Conservation (phyloP, 53 echinoderm and acorn worm genomes). For the Holothuria leucospilota region DNA sequence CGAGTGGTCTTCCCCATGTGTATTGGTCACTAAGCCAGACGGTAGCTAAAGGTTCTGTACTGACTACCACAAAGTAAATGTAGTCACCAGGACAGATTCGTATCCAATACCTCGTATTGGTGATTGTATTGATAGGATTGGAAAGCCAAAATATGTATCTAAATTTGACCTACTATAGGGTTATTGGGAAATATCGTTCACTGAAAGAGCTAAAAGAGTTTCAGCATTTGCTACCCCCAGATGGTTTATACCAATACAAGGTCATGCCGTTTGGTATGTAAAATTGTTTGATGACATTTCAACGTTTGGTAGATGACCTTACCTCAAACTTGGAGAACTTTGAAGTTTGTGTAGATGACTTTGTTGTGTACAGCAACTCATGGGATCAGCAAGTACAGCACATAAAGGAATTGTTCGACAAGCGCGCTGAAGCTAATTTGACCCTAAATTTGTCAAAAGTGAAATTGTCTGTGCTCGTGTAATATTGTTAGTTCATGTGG, state of each 20-base stretch:
- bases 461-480: slow-evolving; percentile 8
- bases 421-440: slow-evolving; percentile 29
- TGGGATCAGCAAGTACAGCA: slow-evolving; percentile 30
- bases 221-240: slow-evolving; percentile 59
- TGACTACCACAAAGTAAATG: slow-evolving; percentile 40
- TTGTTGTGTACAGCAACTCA: slow-evolving; percentile 7
- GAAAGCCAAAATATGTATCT: slow-evolving; percentile 33
- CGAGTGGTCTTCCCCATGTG: neutral
- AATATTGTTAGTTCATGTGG: slow-evolving; percentile 5
- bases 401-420: neutral
- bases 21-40: slow-evolving; percentile 63
- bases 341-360: neutral
- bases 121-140: slow-evolving; percentile 64
- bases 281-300: slow-evolving; percentile 54
- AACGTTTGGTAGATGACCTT: neutral
- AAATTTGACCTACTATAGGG: slow-evolving; percentile 61
- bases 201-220: slow-evolving; percentile 56
- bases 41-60: slow-evolving; percentile 55
- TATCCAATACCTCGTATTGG: slow-evolving; percentile 56
- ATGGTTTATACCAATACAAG: slow-evolving; percentile 44
- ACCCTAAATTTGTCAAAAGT: slow-evolving; percentile 41
- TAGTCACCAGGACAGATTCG: no score
- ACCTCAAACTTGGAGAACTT: neutral
- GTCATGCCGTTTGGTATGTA: slow-evolving; percentile 64
- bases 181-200: slow-evolving; percentile 58